A percentile compares a stretch with the other conserved stretches of the same genome.
phyloP scores from a whole-genome alignment of 2,113 vertebrate species.

The Xenopus tropicalis region UCB_Xtro_10.0 CM004446.2:86332001-86332500 shows the following conservation, averaged over 20 bases:
- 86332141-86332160: no score
- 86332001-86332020: no score
- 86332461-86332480: background rate
- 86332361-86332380: constrained; percentile 64
- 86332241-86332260: background rate
- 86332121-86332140: no score
- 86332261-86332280: constrained; percentile 54
- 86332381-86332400: constrained; percentile 58
- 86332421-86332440: constrained; percentile 52
- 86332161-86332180: no score
- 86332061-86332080: no score
- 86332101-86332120: no score
- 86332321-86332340: constrained; percentile 55
- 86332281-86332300: constrained; percentile 54
- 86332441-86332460: constrained; percentile 26
- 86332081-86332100: no score
- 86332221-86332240: constrained; percentile 51
- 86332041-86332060: no score
- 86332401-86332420: constrained; percentile 54
- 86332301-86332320: constrained; percentile 50
- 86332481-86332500: background rate
- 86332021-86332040: no score
- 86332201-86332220: background rate
- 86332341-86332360: constrained; percentile 59
- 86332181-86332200: background rate